phyloP scores from a whole-genome alignment of 2,888 invertebrate genomes.

The Drosophila demipolita region DNA sequence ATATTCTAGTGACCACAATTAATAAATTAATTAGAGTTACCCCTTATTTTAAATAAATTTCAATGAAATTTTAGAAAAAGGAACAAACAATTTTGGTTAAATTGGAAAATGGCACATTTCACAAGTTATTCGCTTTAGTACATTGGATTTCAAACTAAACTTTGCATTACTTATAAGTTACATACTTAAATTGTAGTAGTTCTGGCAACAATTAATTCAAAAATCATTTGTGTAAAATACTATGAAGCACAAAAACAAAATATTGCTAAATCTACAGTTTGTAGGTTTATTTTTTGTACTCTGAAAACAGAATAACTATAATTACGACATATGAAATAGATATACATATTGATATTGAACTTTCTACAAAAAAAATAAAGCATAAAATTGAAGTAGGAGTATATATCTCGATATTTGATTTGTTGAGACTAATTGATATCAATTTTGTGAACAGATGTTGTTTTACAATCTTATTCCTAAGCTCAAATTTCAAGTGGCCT shows the following conservation, averaged over 20 bases:
- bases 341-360: too few species aligned
- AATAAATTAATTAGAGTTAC: slow-evolving; percentile 39
- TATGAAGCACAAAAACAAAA: not conserved
- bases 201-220: not conserved
- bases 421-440: not conserved
- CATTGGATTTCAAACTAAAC: not conserved
- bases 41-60: not conserved
- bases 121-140: not conserved
- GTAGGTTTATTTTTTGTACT: not conserved
- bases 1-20: slow-evolving; percentile 10
- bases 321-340: not conserved
- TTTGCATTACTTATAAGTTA: not conserved
- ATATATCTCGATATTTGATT: not conserved
- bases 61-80: not conserved
- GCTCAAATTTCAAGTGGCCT: not conserved
- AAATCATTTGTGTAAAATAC: not conserved
- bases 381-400: not conserved
- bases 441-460: not conserved
- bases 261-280: not conserved
- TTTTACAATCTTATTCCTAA: not conserved
- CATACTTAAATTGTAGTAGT: not conserved
- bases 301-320: not conserved
- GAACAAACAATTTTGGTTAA: not conserved
- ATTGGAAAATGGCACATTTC: not conserved
- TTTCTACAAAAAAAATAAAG: too few species aligned